Evolutionary conservation across 2,797 vertebrate species (phyloP).

Genomic region (Hyperoplus immaculatus): DNA sequence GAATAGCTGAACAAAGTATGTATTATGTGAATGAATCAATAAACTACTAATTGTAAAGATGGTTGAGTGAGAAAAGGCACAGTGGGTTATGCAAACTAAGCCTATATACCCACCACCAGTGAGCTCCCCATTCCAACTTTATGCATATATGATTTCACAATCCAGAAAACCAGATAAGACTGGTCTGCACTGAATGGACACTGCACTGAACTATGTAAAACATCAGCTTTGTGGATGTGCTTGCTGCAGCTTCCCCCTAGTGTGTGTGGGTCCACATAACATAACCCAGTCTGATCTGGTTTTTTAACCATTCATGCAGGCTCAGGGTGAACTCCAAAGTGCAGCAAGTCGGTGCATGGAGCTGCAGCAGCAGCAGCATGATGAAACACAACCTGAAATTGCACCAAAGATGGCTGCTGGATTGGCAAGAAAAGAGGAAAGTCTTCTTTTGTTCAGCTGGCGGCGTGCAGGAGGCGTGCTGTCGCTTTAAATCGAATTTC

Average conservation of each 20-base stretch:
- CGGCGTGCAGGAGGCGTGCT: conserved; percentile 18
- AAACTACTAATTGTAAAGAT: background rate
- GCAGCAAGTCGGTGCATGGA: background rate
- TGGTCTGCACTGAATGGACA: conserved; percentile 8
- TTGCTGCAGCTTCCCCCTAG: conserved; percentile 8
- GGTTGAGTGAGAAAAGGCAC: background rate
- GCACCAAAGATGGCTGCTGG: conserved; percentile 81
- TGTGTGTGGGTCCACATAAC: conserved; percentile 35
- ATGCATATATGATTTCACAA: conserved; percentile 14
- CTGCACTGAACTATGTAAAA: conserved; percentile 14
- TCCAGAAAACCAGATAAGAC: conserved; percentile 21
- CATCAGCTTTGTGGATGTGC: conserved; percentile 27
- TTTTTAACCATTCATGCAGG: conserved; percentile 53
- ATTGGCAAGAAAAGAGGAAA: conserved; percentile 47
- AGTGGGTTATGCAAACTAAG: background rate
- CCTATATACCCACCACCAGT: background rate
- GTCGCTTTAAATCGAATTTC: conserved; percentile 79
- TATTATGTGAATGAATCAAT: background rate
- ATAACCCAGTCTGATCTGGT: conserved; percentile 59
- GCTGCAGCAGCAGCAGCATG: conserved; percentile 45
- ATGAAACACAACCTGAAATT: conserved; percentile 71
- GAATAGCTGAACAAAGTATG: background rate
- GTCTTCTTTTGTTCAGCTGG: conserved; percentile 15
- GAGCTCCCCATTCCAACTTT: background rate
- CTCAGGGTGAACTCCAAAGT: conserved; percentile 16